These are phyloP conservation scores for Himalopsyche tibetana DNA, from an alignment of 2,888 invertebrate genomes.

Conservation along the genomic window DNA sequence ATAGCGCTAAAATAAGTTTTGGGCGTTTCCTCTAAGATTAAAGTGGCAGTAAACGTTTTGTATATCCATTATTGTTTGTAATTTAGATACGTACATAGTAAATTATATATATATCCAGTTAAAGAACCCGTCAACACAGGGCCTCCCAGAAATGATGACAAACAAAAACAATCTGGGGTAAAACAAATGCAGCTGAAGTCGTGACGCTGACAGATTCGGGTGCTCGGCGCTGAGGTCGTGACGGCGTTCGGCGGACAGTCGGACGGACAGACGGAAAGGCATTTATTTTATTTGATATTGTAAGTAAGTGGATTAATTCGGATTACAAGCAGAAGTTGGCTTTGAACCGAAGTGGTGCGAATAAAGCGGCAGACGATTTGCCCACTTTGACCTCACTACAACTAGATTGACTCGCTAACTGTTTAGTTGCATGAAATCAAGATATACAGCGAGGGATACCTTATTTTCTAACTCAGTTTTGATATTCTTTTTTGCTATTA, in stretches of 20 bases:
- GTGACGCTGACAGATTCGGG: slow-evolving; percentile 10
- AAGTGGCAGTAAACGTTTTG: too few species aligned
- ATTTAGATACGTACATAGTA: neutral
- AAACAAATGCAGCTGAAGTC: slow-evolving; percentile 13
- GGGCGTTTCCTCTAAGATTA: too few species aligned
- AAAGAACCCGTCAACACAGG: neutral
- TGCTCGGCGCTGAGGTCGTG: slow-evolving; percentile 13
- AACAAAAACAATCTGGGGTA: neutral
- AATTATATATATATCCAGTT: neutral
- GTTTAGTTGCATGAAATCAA: slow-evolving; percentile 29
- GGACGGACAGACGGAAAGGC: neutral
- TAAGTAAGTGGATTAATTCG: slow-evolving; percentile 2
- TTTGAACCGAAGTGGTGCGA: slow-evolving; percentile 2
- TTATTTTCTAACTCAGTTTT: neutral
- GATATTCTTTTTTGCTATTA: too few species aligned
- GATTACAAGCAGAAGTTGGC: slow-evolving; percentile 22
- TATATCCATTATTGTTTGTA: too few species aligned
- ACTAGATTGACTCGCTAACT: slow-evolving; percentile 26
- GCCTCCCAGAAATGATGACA: slow-evolving; percentile 22
- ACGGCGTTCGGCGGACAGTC: neutral
- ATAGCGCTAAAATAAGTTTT: too few species aligned
- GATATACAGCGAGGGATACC: neutral
- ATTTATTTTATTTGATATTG: slow-evolving; percentile 13
- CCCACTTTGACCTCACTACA: slow-evolving; percentile 29
- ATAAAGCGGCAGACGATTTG: neutral